phyloP scores from a whole-genome alignment of 2,113 vertebrate genomes.

The Cheilinus undulatus region DNA sequence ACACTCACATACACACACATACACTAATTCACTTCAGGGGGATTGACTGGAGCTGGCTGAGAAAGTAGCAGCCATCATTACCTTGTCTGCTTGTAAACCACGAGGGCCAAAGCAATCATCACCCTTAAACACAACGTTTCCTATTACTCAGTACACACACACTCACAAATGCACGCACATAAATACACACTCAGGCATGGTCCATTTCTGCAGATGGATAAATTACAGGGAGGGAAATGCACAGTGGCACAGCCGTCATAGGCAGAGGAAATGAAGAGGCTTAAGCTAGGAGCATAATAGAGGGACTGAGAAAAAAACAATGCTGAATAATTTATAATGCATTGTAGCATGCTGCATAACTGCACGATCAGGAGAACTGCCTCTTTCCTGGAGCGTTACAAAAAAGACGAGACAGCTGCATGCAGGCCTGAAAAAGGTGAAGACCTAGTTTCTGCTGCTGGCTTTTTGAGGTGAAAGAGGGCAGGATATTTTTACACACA shows the following conservation, averaged over 20 bases:
- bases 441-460: constrained; percentile 32
- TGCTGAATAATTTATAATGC: constrained; percentile 69
- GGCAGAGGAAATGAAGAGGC: constrained; percentile 71
- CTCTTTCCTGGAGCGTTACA: constrained; percentile 43
- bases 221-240: constrained; percentile 64
- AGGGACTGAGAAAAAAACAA: constrained; percentile 56
- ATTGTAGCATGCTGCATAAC: constrained; percentile 54
- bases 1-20: too few species aligned
- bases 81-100: constrained; percentile 69
- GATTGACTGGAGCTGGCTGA: constrained; percentile 55
- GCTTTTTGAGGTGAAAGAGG: constrained; percentile 18
- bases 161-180: constrained; percentile 16
- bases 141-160: constrained; percentile 50
- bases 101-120: constrained; percentile 62
- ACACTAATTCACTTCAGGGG: constrained; percentile 2
- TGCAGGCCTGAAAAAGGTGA: constrained; percentile 29
- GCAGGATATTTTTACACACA: constrained; percentile 21
- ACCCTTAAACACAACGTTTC: constrained; percentile 66
- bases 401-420: constrained; percentile 48
- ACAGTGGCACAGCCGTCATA: constrained; percentile 51
- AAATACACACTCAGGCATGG: constrained; percentile 11
- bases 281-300: constrained; percentile 63
- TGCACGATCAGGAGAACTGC: constrained; percentile 62
- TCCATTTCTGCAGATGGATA: constrained; percentile 72
- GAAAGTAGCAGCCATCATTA: constrained; percentile 63